phyloP scores from a whole-genome alignment of 2,888 invertebrate species.

The Synanthedon tipuliformis region DNA sequence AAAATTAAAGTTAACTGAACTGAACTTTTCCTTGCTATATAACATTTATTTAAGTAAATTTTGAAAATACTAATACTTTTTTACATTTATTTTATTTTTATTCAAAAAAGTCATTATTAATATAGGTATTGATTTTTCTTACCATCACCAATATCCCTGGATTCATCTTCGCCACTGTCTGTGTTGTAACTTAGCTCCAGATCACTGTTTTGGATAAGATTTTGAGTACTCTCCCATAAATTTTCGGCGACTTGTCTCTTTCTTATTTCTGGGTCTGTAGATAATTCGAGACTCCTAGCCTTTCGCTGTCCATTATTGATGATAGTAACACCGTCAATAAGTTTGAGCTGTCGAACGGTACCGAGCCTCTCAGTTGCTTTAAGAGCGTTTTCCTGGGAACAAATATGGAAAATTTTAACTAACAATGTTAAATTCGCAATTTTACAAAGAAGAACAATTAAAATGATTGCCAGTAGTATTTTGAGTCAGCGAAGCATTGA shows the following conservation, averaged over 20 bases:
- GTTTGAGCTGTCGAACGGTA: constrained; percentile 37
- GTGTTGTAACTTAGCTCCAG: constrained; percentile 44
- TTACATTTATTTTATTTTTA: no score
- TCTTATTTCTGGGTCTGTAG: constrained; percentile 36
- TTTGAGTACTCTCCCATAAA: constrained; percentile 42
- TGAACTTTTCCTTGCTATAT: no score
- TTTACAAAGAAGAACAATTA: no score
- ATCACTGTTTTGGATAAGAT: constrained; percentile 43
- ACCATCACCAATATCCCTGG: constrained; percentile 46
- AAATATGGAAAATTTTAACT: neutral
- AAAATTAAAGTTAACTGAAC: no score
- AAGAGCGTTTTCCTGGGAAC: constrained; percentile 47
- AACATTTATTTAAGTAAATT: no score
- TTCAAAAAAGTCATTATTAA: no score
- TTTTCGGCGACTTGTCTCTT: constrained; percentile 41
- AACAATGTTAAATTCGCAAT: neutral
- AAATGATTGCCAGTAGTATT: no score
- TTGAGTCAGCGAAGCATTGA: no score
- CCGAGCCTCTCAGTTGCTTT: constrained; percentile 46
- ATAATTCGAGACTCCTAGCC: constrained; percentile 42
- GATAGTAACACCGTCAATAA: constrained; percentile 46
- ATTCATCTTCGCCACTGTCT: constrained; percentile 36
- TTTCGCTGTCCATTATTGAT: constrained; percentile 45
- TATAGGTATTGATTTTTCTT: constrained; percentile 3
- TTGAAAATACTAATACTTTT: no score